These are phyloP conservation scores for Babyrousa celebensis DNA, from an alignment of 2,797 vertebrate species.

Conservation along the genomic window DNA sequence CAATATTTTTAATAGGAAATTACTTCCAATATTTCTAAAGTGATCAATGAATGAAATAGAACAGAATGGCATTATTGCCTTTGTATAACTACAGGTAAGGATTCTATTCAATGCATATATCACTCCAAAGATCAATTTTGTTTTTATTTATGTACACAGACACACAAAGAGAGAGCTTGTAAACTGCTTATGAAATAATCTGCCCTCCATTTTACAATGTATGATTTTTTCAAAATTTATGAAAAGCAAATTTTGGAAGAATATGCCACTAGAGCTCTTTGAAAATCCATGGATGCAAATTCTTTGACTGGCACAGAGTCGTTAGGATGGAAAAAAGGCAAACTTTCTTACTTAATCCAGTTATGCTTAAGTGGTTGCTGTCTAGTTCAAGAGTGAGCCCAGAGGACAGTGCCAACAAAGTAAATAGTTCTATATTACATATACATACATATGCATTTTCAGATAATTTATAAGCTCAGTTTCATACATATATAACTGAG, in stretches of 20 bases:
- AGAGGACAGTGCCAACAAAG: constrained; percentile 19
- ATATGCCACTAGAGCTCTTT: neutral
- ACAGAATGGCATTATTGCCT: neutral
- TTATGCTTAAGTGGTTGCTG: neutral
- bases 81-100: neutral
- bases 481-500: constrained; percentile 4
- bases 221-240: constrained; percentile 16
- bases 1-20: constrained; percentile 52
- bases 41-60: neutral
- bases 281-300: neutral
- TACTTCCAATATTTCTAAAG: constrained; percentile 37
- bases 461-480: neutral
- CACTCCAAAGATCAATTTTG: neutral
- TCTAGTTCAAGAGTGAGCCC: neutral
- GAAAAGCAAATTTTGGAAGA: constrained; percentile 63
- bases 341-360: constrained; percentile 8
- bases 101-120: neutral
- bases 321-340: neutral
- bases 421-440: neutral
- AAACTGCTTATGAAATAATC: constrained; percentile 21
- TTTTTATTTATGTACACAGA: neutral
- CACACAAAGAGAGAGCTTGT: neutral
- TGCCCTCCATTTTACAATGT: constrained; percentile 14
- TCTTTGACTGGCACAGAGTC: neutral
- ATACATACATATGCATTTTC: neutral